A percentile compares a stretch with the other conserved stretches of the same genome.
Evolutionary conservation across 2,797 vertebrate genomes (phyloP).

Genomic region (Coregonus ussuriensis): DNA sequence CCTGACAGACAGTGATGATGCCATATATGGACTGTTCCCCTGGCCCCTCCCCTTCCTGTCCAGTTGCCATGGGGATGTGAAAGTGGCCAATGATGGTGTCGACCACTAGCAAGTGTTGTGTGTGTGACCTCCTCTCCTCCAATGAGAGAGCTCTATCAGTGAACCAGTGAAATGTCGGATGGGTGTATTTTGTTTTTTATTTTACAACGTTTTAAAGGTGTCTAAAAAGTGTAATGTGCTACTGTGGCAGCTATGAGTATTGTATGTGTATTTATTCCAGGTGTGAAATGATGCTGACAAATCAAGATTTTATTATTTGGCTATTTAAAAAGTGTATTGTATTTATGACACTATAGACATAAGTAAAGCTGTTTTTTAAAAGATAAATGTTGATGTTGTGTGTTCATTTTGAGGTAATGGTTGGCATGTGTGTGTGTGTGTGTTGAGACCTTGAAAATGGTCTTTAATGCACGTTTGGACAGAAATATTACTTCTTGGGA

Average conservation of each 20-base stretch:
- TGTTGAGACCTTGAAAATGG: conserved; percentile 60
- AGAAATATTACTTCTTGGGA: conserved; percentile 62
- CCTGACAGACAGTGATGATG: conserved; percentile 30
- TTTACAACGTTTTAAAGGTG: conserved; percentile 70
- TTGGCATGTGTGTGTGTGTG: conserved; percentile 20
- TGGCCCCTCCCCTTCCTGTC: conserved; percentile 33
- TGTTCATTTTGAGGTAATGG: conserved; percentile 53
- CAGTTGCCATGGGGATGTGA: conserved; percentile 16
- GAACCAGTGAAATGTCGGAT: conserved; percentile 64
- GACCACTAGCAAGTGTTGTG: conserved; percentile 47
- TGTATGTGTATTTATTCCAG: conserved; percentile 81
- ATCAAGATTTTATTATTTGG: conserved; percentile 83
- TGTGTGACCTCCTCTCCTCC: conserved; percentile 62
- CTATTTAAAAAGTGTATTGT: conserved; percentile 78
- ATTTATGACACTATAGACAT: conserved; percentile 78
- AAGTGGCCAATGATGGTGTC: conserved; percentile 42
- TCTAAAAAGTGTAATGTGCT: conserved; percentile 81
- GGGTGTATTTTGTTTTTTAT: conserved; percentile 57
- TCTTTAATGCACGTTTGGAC: conserved; percentile 68
- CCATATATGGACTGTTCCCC: conserved; percentile 31
- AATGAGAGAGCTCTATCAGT: conserved; percentile 62
- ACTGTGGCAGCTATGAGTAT: conserved; percentile 84
- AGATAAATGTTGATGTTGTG: conserved; percentile 49
- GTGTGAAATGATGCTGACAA: conserved; percentile 83
- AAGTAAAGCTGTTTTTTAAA: conserved; percentile 73